These are phyloP conservation scores for Sphaerodactylus townsendi DNA, from an alignment of 2,113 vertebrate genomes.

Conservation along the genomic window DNA sequence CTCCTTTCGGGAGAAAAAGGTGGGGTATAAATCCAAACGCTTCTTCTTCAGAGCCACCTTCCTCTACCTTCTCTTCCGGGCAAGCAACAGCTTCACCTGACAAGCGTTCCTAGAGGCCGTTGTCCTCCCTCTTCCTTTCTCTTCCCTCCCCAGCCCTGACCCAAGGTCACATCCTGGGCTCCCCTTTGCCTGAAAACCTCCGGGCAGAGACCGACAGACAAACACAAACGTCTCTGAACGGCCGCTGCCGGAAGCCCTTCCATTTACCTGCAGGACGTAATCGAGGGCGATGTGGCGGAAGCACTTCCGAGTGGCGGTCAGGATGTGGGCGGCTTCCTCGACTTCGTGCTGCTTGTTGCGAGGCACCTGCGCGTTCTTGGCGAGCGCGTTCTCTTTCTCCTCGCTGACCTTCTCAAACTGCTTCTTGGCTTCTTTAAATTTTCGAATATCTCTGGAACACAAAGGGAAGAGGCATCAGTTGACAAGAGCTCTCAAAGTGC, in stretches of 20 bases:
- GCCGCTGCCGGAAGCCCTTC: background rate
- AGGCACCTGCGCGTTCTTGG: conserved; percentile 93
- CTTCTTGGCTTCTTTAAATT: conserved; percentile 98
- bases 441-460: conserved; percentile 87
- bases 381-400: conserved; percentile 93
- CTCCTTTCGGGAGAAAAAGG: too few relatives aligned
- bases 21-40: too few relatives aligned
- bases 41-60: background rate
- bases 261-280: conserved; percentile 92
- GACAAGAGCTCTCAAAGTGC: background rate
- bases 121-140: too few relatives aligned
- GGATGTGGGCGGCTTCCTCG: conserved; percentile 93
- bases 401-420: conserved; percentile 99
- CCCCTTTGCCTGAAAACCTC: background rate
- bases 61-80: background rate
- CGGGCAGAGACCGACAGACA: background rate
- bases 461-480: accelerated
- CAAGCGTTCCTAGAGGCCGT: too few relatives aligned
- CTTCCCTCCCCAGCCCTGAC: too few relatives aligned
- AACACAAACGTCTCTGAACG: background rate
- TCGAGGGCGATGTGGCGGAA: conserved; percentile 96
- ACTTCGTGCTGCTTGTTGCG: conserved; percentile 96
- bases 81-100: background rate
- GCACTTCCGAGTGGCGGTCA: conserved; percentile 94
- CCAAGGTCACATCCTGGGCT: too few relatives aligned